Conservation (phyloP, 2,888 invertebrate species). For the Limnephilus auricula region DNA sequence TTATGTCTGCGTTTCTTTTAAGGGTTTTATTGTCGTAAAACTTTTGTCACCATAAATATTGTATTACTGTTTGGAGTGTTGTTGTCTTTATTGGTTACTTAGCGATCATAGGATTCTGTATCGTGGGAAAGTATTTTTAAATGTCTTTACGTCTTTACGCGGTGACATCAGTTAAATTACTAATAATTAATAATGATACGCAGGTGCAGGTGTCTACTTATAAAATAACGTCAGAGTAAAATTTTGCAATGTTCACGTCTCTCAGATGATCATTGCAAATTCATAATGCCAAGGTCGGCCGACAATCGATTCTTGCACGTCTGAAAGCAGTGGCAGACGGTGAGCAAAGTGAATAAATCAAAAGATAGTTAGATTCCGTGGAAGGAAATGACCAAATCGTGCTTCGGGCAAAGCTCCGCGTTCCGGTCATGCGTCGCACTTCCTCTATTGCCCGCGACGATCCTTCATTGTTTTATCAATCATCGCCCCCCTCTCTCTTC, state of each 20-base stretch:
- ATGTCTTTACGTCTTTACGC: not conserved
- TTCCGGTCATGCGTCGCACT: constrained; percentile 39
- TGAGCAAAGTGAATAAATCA: not conserved
- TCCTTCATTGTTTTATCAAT: constrained; percentile 10
- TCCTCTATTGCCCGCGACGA: not conserved
- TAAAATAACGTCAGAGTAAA: no score
- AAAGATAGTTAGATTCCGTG: not conserved
- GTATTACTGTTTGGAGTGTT: not conserved
- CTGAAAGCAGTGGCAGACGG: not conserved
- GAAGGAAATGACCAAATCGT: constrained; percentile 44
- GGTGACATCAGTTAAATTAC: not conserved
- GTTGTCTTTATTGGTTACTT: not conserved
- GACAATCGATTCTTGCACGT: not conserved
- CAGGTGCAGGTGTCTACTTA: not conserved
- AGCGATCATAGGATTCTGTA: not conserved
- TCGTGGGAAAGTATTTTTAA: not conserved
- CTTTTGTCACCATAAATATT: not conserved
- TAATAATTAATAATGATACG: not conserved
- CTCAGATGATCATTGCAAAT: not conserved
- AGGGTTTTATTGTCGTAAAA: not conserved
- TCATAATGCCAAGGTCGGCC: not conserved
- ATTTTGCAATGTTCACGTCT: no score
- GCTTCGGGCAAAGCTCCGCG: constrained; percentile 31
- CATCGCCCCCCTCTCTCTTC: not conserved
- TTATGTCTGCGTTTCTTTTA: not conserved